Percentiles rank a stretch among this genome's conserved stretches.
Conservation (phyloP, 2,888 invertebrate genomes). For the Nomada fabriciana region DNA sequence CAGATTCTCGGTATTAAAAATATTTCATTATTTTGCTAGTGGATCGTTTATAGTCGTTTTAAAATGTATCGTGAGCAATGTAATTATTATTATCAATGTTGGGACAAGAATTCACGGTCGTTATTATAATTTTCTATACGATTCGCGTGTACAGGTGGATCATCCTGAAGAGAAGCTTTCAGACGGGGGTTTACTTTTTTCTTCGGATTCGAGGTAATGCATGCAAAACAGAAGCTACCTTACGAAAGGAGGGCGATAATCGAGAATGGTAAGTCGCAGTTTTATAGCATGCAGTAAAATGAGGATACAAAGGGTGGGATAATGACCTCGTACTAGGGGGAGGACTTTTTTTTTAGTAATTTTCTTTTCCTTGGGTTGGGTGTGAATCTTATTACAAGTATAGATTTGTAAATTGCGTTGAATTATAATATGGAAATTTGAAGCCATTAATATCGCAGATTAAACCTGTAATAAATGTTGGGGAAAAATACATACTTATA, state of each 20-base stretch:
- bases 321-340: background rate
- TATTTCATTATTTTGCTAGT: too few relatives aligned
- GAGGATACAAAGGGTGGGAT: background rate
- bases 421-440: background rate
- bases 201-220: constrained; percentile 31
- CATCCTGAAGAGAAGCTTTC: constrained; percentile 27
- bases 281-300: constrained; percentile 25
- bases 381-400: background rate
- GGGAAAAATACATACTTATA: too few relatives aligned
- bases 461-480: too few relatives aligned
- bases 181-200: constrained; percentile 28
- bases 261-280: constrained; percentile 34
- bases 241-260: constrained; percentile 40
- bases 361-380: background rate
- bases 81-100: too few relatives aligned
- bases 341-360: constrained; percentile 10
- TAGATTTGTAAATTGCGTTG: background rate
- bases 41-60: too few relatives aligned
- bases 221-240: constrained; percentile 44
- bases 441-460: too few relatives aligned
- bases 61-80: too few relatives aligned
- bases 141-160: constrained; percentile 21
- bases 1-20: background rate
- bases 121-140: background rate
- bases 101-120: background rate